Evolutionary conservation across 2,888 invertebrate species (phyloP).

Genomic region (Ectemnius lituratus): DNA sequence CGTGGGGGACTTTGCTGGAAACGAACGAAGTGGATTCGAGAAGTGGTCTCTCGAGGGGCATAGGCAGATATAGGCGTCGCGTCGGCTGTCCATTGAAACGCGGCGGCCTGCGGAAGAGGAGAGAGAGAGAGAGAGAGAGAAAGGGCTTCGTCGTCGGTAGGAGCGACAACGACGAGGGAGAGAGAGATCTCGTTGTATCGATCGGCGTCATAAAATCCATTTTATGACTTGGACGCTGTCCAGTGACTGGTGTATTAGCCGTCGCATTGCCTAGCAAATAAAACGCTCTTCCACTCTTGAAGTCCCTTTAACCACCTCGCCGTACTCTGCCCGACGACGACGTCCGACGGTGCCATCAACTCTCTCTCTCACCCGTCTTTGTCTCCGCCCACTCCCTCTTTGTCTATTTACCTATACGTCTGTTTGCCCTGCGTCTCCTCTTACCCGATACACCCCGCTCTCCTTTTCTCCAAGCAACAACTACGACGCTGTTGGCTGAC

Average conservation of each 20-base stretch:
- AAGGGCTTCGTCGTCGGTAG: slow-evolving; percentile 24
- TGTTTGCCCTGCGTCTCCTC: slow-evolving; percentile 32
- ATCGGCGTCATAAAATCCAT: slow-evolving; percentile 77
- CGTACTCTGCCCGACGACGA: slow-evolving; percentile 50
- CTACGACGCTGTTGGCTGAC: too few relatives aligned
- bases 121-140: slow-evolving; percentile 29
- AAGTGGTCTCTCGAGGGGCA: slow-evolving; percentile 56
- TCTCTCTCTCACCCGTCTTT: slow-evolving; percentile 62
- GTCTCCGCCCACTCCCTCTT: slow-evolving; percentile 48
- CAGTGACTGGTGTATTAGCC: slow-evolving; percentile 77
- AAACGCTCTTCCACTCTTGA: slow-evolving; percentile 74
- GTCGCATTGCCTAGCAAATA: slow-evolving; percentile 76
- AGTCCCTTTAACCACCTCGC: slow-evolving; percentile 67
- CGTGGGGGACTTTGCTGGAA: slow-evolving; percentile 35
- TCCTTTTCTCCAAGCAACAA: too few relatives aligned
- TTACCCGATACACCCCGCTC: slow-evolving; percentile 51
- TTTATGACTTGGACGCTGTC: slow-evolving; percentile 77
- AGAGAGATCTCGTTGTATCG: slow-evolving; percentile 73
- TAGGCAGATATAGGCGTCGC: slow-evolving; percentile 61
- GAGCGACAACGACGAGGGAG: slow-evolving; percentile 53
- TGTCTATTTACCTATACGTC: slow-evolving; percentile 21
- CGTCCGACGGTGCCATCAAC: slow-evolving; percentile 68
- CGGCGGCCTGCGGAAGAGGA: slow-evolving; percentile 21
- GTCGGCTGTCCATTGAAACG: slow-evolving; percentile 51
- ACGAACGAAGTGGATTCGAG: slow-evolving; percentile 66